Evolutionary conservation across 2,888 invertebrate species (phyloP), one percentile per base, ranked within the genome.

Genomic region (Azorinus chamasolen): DNA sequence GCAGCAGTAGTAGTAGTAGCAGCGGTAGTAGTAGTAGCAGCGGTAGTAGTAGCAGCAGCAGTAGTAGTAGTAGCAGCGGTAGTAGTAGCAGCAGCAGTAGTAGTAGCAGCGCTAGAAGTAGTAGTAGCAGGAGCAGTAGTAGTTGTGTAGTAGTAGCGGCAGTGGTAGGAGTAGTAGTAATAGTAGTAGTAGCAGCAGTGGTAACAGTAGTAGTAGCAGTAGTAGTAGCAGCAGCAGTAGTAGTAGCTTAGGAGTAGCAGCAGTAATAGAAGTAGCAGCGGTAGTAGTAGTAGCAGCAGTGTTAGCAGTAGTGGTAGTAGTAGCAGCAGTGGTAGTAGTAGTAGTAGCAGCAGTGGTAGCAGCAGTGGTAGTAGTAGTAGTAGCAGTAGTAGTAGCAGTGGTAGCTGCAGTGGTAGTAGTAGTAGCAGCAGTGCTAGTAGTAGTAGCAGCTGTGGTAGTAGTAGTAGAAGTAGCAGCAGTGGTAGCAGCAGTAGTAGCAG

Each of bases 11-110:
- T 45, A 59, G 59, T 45, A 59, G 59, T 45, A 59, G 59, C 24
- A 59, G 59, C 45, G 45, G 59, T 45, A 59, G 59, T 59, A 59
- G 46, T 59, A 59, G 59, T 48, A 59, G 59, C 45, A 59, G 59
- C 45, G 45, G 59, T 59, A 48, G 59, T 45, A 59, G 59, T 45
- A 59, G 59, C 24, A 59, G 59, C 24, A 59, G 45, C 10, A 59
- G 45, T 59, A 59, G 46, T 59, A 46, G 59, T 27, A 27, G 32
- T 57, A 57, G 57, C 37, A 57, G 57, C 37, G 37, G 57, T 57
- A 57, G 57, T 37, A 57, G 57, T 37, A 57, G 57, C 22, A 57
- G 57, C 22, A 57, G 57, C 37, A 57, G 57, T 37, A 57, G n/a
- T n/a, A n/a, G n/a, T n/a, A n/a, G n/a, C n/a, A n/a, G n/a, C n/a